Conservation (phyloP, 2,113 vertebrate genomes). For the Scalopus aquaticus region DNA sequence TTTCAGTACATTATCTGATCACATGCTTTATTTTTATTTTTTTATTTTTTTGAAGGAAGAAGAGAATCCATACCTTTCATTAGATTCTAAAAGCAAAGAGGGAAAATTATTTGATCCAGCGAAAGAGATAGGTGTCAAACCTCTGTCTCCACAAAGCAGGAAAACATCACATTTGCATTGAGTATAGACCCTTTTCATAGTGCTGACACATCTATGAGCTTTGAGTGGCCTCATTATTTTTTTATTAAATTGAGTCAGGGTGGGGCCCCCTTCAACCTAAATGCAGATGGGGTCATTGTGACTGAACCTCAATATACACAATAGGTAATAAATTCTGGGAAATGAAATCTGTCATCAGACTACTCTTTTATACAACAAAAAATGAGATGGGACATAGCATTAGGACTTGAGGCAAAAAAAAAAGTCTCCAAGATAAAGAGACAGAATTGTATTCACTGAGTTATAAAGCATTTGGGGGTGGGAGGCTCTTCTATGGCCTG, state of each 20-base stretch:
- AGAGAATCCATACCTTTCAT: slow-evolving; percentile 68
- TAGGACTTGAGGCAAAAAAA: slow-evolving; percentile 45
- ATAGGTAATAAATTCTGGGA: slow-evolving; percentile 75
- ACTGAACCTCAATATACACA: slow-evolving; percentile 56
- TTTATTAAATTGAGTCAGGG: slow-evolving; percentile 74
- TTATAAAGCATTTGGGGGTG: slow-evolving; percentile 28
- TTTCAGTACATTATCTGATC: slow-evolving; percentile 69
- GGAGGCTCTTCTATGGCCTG: not conserved
- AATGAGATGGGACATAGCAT: slow-evolving; percentile 55
- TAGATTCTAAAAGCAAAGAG: slow-evolving; percentile 70
- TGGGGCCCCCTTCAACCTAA: slow-evolving; percentile 67
- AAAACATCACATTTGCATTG: slow-evolving; percentile 75
- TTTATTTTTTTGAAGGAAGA: slow-evolving; percentile 37
- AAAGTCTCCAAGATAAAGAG: slow-evolving; percentile 52
- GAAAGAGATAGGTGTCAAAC: slow-evolving; percentile 64
- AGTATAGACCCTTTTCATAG: slow-evolving; percentile 66
- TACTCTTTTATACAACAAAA: slow-evolving; percentile 61
- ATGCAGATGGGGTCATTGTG: slow-evolving; percentile 72
- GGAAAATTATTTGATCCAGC: slow-evolving; percentile 63
- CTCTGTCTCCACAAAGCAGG: slow-evolving; percentile 63
- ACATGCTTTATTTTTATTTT: not conserved
- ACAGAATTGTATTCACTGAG: slow-evolving; percentile 48
- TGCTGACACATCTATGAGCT: slow-evolving; percentile 72
- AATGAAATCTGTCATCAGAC: slow-evolving; percentile 72
- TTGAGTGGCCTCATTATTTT: slow-evolving; percentile 77